phyloP scores from a whole-genome alignment of 2,113 vertebrate genomes.

The Spizaetus ornatus region DNA sequence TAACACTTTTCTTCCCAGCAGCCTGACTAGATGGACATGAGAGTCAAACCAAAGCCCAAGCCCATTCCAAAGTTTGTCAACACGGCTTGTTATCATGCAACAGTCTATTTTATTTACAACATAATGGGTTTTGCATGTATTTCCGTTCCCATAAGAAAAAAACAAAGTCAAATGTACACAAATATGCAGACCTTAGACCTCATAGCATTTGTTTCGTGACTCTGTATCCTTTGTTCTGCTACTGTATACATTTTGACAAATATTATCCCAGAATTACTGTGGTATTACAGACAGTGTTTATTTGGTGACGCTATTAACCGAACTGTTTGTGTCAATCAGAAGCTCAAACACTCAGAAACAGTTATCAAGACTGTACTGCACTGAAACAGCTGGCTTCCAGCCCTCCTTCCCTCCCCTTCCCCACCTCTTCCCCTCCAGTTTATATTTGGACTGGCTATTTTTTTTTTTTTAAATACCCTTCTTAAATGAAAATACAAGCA shows the following conservation, averaged over 20 bases:
- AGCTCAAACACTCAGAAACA: slow-evolving; percentile 6
- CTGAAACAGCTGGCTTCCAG: slow-evolving; percentile 6
- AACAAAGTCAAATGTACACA: background rate
- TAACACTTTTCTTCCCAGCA: background rate
- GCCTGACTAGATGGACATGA: background rate
- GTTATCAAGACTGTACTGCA: background rate
- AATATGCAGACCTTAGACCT: background rate
- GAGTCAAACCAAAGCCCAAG: background rate
- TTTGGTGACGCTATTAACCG: background rate
- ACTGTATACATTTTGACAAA: background rate
- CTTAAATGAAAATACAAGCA: background rate
- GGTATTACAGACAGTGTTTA: background rate
- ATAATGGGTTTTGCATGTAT: background rate
- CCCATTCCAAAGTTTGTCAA: background rate
- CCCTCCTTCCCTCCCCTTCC: background rate
- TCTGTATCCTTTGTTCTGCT: slow-evolving; percentile 20
- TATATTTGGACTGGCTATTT: background rate
- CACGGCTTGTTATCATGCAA: background rate
- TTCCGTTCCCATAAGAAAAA: background rate
- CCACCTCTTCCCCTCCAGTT: background rate
- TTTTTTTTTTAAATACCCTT: background rate
- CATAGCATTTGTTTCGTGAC: background rate
- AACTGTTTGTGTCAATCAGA: slow-evolving; percentile 29
- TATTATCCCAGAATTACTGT: background rate
- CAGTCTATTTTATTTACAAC: background rate